Conservation (phyloP, 35 echinoderm and acorn worm species). For the Holothuria glaberrima region DNA sequence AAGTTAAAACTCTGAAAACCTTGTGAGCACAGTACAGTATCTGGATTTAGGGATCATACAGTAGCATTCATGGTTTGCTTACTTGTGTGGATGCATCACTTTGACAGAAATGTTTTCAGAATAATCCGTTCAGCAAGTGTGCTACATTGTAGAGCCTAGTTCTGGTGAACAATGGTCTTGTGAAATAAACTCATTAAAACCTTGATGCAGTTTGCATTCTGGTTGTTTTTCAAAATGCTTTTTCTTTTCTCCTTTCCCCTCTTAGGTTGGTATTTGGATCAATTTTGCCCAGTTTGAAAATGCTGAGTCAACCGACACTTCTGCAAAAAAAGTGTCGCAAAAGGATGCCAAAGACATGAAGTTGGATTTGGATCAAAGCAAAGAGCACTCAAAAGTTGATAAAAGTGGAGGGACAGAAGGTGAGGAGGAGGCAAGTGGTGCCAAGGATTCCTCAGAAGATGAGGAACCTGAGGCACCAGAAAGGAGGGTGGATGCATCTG, state of each 20-base stretch:
- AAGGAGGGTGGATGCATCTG: neutral
- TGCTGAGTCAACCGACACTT: neutral
- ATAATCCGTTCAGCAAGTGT: no score
- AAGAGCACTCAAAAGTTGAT: conserved; percentile 31
- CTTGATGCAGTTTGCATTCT: no score
- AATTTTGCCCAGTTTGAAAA: conserved; percentile 66
- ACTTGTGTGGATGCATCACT: no score
- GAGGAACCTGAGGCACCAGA: conserved; percentile 19
- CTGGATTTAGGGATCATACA: no score
- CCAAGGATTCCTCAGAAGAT: conserved; percentile 53
- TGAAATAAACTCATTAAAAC: no score
- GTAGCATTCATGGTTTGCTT: no score
- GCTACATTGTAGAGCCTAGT: no score
- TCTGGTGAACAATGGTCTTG: no score
- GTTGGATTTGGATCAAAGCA: conserved; percentile 17
- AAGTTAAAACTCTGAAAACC: no score
- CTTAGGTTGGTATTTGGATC: conserved; percentile 81
- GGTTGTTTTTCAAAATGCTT: no score
- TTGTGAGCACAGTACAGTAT: no score
- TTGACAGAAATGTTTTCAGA: no score
- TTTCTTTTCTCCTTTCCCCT: neutral
- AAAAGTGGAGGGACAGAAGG: conserved; percentile 8
- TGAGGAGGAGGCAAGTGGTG: conserved; percentile 1
- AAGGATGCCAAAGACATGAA: conserved; percentile 8
- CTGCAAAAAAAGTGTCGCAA: conserved; percentile 23